phyloP scores from a whole-genome alignment of 37 sponge, comb jelly and placozoan species.

The Halisarca cf. caerulea region DNA sequence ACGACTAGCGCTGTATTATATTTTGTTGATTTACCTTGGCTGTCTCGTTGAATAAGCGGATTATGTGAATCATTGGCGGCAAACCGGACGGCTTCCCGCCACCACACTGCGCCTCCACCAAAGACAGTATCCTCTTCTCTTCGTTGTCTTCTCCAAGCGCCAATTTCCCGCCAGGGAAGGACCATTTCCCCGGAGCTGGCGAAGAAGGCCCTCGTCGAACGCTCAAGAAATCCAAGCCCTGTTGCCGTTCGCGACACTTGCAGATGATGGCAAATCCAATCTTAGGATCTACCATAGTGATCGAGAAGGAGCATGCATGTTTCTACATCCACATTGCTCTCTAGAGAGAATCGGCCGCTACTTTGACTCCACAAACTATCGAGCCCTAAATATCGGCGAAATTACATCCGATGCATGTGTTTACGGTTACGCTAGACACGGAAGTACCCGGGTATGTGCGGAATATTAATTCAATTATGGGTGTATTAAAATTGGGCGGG shows the following conservation, averaged over 20 bases:
- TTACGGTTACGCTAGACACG: too few species aligned
- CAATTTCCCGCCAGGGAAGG: conserved; percentile 82
- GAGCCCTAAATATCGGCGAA: too few species aligned
- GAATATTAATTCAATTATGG: too few species aligned
- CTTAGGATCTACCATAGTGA: conserved; percentile 17
- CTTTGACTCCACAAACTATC: too few species aligned
- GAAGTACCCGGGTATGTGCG: too few species aligned
- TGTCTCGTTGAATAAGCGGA: conserved; percentile 11
- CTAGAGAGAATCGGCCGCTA: too few species aligned
- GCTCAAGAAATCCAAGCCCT: not conserved
- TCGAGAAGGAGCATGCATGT: too few species aligned
- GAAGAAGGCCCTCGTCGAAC: conserved; percentile 26
- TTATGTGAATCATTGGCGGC: conserved; percentile 84
- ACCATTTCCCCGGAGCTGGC: conserved; percentile 77
- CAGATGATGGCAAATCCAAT: conserved; percentile 9
- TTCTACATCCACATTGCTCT: too few species aligned
- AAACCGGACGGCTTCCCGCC: conserved; percentile 74
- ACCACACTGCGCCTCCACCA: conserved; percentile 72
- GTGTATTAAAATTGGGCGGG: too few species aligned
- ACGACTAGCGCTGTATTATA: too few species aligned
- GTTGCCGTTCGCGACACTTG: conserved; percentile 6
- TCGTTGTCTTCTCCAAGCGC: conserved; percentile 65
- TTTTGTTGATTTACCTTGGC: conserved; percentile 1
- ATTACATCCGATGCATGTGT: too few species aligned
- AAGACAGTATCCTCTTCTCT: conserved; percentile 58